Conservation (phyloP, 2,113 vertebrate species). For the Ptilonorhynchus violaceus region DNA sequence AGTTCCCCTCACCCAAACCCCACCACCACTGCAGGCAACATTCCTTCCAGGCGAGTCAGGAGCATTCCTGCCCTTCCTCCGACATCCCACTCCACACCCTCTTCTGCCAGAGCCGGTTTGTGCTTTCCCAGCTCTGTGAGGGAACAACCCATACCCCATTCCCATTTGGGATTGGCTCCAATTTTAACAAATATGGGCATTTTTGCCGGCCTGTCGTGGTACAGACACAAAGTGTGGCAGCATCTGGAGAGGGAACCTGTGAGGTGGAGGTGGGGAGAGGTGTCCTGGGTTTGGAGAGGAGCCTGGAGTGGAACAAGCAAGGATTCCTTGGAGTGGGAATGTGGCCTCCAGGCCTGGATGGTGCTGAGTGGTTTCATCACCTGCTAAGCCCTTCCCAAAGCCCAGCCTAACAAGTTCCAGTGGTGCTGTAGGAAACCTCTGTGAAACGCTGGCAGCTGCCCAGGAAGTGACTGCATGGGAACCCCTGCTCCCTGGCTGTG, state of each 20-base stretch:
- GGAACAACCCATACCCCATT: neutral
- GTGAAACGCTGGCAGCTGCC: slow-evolving; percentile 7
- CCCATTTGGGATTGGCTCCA: neutral
- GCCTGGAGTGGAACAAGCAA: accelerated
- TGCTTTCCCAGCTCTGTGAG: neutral
- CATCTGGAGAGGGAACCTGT: neutral
- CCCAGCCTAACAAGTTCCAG: neutral
- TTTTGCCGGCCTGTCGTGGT: accelerated
- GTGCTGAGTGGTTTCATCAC: slow-evolving; percentile 33
- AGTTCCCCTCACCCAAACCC: neutral
- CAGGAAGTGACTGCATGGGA: neutral
- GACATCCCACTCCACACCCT: neutral
- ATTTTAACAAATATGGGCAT: accelerated
- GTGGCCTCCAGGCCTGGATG: neutral
- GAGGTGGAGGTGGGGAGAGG: neutral
- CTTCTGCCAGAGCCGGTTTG: neutral
- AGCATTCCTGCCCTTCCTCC: neutral
- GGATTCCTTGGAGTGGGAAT: neutral
- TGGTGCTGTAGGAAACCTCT: neutral
- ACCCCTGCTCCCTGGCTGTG: neutral
- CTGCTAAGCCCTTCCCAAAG: slow-evolving; percentile 9
- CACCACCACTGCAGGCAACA: neutral
- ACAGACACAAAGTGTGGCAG: neutral
- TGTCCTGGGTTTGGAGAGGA: neutral
- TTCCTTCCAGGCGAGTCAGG: neutral